These are phyloP conservation scores for Enoplosus armatus DNA, from an alignment of 2,797 vertebrate species.

Conservation along the genomic window DNA sequence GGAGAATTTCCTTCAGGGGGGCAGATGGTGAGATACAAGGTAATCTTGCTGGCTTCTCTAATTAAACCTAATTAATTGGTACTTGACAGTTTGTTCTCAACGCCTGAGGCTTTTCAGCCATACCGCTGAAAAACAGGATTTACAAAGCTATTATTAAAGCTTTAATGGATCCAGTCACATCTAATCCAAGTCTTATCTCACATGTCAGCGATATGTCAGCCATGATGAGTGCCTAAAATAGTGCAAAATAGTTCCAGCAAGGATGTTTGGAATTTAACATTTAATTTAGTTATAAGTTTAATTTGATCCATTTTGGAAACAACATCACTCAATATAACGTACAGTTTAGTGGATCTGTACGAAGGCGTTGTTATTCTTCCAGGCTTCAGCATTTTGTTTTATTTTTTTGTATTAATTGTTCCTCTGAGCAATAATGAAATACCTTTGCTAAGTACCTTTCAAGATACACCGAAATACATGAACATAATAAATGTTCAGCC, in stretches of 20 bases:
- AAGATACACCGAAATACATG: neutral
- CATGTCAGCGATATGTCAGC: conserved; percentile 37
- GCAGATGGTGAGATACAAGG: conserved; percentile 76
- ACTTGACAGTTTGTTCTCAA: conserved; percentile 68
- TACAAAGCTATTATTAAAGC: conserved; percentile 62
- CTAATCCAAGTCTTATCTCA: conserved; percentile 48
- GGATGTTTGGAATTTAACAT: neutral
- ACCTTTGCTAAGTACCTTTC: neutral
- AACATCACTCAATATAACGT: neutral
- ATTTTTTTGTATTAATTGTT: neutral
- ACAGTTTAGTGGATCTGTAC: neutral
- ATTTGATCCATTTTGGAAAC: neutral
- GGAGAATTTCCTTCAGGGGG: conserved; percentile 47
- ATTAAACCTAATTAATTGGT: conserved; percentile 81
- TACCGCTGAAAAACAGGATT: conserved; percentile 52
- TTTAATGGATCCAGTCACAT: conserved; percentile 50
- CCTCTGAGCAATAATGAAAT: neutral
- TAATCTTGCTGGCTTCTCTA: conserved; percentile 66
- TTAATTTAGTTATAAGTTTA: neutral
- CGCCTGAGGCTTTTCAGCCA: conserved; percentile 67
- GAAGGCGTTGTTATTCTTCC: neutral
- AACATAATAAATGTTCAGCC: neutral
- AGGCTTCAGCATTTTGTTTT: neutral
- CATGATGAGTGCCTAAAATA: conserved; percentile 31
- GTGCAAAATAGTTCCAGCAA: conserved; percentile 22